Evolutionary conservation across 2,797 vertebrate genomes (phyloP).

Genomic region (Numenius phaeopus): DNA sequence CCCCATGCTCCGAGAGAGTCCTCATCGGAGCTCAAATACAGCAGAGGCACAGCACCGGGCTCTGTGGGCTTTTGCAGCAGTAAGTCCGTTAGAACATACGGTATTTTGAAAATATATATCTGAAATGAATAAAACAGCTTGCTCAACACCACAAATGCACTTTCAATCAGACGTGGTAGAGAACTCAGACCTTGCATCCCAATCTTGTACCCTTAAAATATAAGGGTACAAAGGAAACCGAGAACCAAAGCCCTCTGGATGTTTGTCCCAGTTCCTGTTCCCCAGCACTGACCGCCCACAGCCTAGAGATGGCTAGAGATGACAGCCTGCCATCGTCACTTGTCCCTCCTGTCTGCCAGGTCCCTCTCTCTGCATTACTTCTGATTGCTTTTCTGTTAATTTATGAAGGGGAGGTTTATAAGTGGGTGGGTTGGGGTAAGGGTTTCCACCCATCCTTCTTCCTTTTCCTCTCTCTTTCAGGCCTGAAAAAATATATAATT

Average conservation of each 20-base stretch:
- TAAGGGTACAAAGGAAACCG: neutral
- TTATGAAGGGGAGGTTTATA: neutral
- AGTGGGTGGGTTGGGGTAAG: too few relatives aligned
- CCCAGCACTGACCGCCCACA: accelerated
- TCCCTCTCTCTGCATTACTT: neutral
- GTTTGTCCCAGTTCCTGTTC: neutral
- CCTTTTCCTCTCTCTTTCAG: neutral
- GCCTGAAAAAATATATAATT: too few relatives aligned
- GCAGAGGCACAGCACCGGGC: too few relatives aligned
- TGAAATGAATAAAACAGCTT: accelerated
- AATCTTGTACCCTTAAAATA: neutral
- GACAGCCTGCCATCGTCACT: neutral
- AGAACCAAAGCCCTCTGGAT: neutral
- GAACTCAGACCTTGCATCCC: neutral
- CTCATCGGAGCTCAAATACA: accelerated
- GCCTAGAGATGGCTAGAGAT: accelerated
- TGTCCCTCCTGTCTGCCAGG: neutral
- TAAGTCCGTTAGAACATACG: accelerated
- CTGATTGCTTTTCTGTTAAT: neutral
- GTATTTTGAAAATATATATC: accelerated
- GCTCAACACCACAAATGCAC: neutral
- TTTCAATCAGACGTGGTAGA: accelerated
- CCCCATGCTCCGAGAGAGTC: accelerated
- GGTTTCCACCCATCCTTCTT: neutral
- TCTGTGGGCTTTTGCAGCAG: accelerated